Evolutionary conservation across 2,888 invertebrate species (phyloP).

Genomic region (Coelogynopora nodosa): DNA sequence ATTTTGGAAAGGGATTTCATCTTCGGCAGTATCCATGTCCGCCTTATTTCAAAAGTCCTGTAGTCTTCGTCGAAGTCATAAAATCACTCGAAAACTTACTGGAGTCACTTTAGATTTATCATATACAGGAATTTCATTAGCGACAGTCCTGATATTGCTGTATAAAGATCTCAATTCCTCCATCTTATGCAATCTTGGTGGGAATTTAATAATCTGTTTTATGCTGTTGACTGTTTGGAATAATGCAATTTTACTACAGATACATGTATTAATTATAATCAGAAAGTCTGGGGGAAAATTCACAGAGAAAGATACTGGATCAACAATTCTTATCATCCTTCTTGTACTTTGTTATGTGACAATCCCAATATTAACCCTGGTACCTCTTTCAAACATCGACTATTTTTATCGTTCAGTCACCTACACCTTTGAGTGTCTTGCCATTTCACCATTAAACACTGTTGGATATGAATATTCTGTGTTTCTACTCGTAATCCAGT

Average conservation of each 20-base stretch:
- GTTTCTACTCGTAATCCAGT: background rate
- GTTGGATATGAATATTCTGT: background rate
- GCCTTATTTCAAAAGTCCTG: background rate
- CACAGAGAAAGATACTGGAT: background rate
- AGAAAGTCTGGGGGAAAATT: background rate
- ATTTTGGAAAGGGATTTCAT: background rate
- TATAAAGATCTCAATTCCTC: background rate
- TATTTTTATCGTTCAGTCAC: background rate
- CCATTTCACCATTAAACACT: background rate
- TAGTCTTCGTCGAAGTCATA: background rate
- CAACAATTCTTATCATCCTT: background rate
- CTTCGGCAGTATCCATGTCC: background rate
- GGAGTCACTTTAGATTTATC: background rate
- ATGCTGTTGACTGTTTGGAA: background rate
- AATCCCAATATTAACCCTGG: background rate
- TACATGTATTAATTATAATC: conserved; percentile 1
- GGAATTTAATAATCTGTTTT: background rate
- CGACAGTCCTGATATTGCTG: background rate
- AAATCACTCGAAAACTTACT: background rate
- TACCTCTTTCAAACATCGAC: background rate
- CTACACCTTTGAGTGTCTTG: background rate
- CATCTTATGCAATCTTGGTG: background rate
- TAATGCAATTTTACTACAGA: background rate
- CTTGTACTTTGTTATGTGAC: background rate
- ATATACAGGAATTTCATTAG: background rate